These are phyloP conservation scores for Caenorhabditis sp. DNA, from an alignment of 2,888 invertebrate genomes.

Conservation along the genomic window DNA sequence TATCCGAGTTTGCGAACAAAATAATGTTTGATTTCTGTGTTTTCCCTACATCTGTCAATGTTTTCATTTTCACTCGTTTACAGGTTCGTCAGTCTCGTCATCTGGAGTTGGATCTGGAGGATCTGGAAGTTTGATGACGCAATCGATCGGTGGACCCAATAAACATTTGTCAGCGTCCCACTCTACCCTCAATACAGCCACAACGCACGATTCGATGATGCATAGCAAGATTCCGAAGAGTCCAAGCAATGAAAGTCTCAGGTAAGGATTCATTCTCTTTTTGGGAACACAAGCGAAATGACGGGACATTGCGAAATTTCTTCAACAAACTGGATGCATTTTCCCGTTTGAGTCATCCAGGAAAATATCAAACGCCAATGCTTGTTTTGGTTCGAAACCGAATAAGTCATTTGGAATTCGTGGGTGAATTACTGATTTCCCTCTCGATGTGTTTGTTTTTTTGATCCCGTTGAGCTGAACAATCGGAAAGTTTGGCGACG, in stretches of 20 bases:
- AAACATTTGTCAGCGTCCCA: slow-evolving; percentile 75
- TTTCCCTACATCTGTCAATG: background rate
- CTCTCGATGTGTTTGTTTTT: slow-evolving; percentile 15
- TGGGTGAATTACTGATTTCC: slow-evolving; percentile 4
- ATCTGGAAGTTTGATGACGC: slow-evolving; percentile 62
- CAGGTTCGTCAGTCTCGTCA: slow-evolving; percentile 71
- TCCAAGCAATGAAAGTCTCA: slow-evolving; percentile 79
- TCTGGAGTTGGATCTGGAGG: slow-evolving; percentile 65
- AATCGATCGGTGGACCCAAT: slow-evolving; percentile 60
- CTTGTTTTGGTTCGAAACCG: slow-evolving; percentile 2
- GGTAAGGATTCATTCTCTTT: slow-evolving; percentile 59
- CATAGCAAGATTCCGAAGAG: slow-evolving; percentile 76
- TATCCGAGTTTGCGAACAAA: slow-evolving; percentile 22
- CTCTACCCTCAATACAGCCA: slow-evolving; percentile 69
- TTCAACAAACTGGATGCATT: slow-evolving; percentile 35
- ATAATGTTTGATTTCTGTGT: slow-evolving; percentile 3
- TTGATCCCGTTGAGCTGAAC: background rate
- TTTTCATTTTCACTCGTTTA: slow-evolving; percentile 32
- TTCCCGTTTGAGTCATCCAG: slow-evolving; percentile 34
- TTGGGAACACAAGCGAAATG: background rate
- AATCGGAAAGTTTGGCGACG: background rate
- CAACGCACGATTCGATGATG: slow-evolving; percentile 53
- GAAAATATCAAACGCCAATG: slow-evolving; percentile 25
- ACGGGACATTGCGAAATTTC: slow-evolving; percentile 17
- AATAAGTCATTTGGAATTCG: slow-evolving; percentile 19